Conservation (phyloP, 2,797 vertebrate species). For the Heterohyrax brucei region DNA sequence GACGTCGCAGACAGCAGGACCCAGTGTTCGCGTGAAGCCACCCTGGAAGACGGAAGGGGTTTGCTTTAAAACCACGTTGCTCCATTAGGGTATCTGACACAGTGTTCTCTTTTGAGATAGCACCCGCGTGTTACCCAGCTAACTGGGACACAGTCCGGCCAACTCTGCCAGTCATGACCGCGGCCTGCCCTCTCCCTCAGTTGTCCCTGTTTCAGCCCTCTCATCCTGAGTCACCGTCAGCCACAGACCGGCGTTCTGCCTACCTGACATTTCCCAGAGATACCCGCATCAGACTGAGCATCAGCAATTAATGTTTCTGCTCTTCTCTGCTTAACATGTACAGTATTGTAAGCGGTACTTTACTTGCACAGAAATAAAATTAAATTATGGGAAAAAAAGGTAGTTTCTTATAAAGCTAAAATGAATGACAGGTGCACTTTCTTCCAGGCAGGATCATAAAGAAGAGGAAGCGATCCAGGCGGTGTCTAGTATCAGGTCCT, state of each 20-base stretch:
- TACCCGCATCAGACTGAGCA: slow-evolving; percentile 39
- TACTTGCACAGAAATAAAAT: slow-evolving; percentile 64
- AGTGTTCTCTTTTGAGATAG: slow-evolving; percentile 8
- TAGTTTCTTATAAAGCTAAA: slow-evolving; percentile 25
- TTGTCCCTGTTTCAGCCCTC: slow-evolving; percentile 42
- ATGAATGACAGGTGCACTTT: slow-evolving; percentile 50
- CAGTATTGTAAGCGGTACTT: slow-evolving; percentile 42
- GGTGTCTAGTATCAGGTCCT: not conserved
- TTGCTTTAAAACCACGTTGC: slow-evolving; percentile 4
- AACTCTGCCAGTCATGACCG: not conserved
- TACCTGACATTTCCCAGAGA: slow-evolving; percentile 64
- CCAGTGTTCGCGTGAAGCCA: slow-evolving; percentile 15
- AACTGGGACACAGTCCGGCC: not conserved
- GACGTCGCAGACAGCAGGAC: not conserved
- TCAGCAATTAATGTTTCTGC: slow-evolving; percentile 73
- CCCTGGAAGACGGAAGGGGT: not conserved
- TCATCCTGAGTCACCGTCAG: slow-evolving; percentile 75
- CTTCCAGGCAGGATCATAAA: not conserved
- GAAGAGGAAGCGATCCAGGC: not conserved
- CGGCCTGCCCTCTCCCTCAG: not conserved
- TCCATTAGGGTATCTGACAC: slow-evolving; percentile 41
- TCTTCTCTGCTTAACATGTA: slow-evolving; percentile 28
- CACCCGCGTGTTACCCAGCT: slow-evolving; percentile 4
- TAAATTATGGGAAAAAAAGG: slow-evolving; percentile 46
- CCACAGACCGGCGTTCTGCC: not conserved